Evolutionary conservation across 1,140 invertebrate genomes (phyloP).

Genomic region (Pseudomyrmex gracilis): DNA sequence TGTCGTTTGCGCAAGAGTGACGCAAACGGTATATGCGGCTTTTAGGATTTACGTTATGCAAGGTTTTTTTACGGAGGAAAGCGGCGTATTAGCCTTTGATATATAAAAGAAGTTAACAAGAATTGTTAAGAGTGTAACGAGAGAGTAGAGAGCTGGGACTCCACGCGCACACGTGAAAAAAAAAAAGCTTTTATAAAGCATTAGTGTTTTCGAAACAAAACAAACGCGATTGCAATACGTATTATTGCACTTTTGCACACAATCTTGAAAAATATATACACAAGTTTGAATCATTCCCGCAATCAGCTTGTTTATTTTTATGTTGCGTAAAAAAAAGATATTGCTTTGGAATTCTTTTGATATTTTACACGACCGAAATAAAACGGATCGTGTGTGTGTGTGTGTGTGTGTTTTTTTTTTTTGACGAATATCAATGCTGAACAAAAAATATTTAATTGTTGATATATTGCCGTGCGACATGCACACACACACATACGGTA

Average conservation of each 20-base stretch:
- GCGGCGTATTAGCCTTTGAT: neutral
- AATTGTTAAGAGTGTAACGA: neutral
- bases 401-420: too few relatives aligned
- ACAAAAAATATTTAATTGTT: slow-evolving; percentile 29
- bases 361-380: slow-evolving; percentile 13
- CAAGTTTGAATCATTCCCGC: neutral
- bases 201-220: neutral
- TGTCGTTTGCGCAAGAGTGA: neutral
- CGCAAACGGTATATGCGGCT: neutral
- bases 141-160: neutral
- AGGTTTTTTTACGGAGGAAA: neutral
- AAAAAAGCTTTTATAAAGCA: neutral
- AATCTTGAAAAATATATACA: neutral
- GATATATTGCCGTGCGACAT: slow-evolving; percentile 11
- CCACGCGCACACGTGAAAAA: neutral
- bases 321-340: too few relatives aligned
- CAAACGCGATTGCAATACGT: neutral
- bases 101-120: neutral
- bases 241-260: too few relatives aligned
- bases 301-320: neutral
- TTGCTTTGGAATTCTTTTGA: too few relatives aligned
- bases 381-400: neutral
- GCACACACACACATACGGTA: neutral
- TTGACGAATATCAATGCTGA: neutral
- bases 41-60: neutral